Conservation (phyloP, 2,113 vertebrate genomes). For the Syngnathus scovelli region DNA sequence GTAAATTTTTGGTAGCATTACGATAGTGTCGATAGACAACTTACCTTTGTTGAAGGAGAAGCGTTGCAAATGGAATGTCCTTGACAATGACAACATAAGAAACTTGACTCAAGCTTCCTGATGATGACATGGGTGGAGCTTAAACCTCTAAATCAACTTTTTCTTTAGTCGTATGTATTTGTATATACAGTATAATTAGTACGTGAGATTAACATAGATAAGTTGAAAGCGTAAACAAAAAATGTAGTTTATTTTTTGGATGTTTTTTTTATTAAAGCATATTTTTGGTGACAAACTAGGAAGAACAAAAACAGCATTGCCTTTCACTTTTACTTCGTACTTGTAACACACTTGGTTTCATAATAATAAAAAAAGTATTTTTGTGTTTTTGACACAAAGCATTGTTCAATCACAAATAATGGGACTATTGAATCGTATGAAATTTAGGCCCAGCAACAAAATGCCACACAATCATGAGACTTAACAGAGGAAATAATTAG, state of each 20-base stretch:
- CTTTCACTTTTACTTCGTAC: too few relatives aligned
- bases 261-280: too few relatives aligned
- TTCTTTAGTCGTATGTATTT: background rate
- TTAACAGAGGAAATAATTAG: background rate
- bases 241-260: too few relatives aligned
- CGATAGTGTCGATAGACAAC: too few relatives aligned
- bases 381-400: background rate
- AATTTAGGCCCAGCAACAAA: background rate
- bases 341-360: too few relatives aligned
- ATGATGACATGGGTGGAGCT: background rate
- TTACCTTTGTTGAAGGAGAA: background rate
- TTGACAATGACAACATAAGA: background rate
- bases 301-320: too few relatives aligned
- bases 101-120: background rate
- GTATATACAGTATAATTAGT: background rate
- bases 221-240: too few relatives aligned
- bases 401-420: background rate
- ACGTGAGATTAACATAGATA: too few relatives aligned
- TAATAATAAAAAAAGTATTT: background rate
- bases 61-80: background rate
- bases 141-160: background rate
- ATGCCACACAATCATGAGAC: background rate
- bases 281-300: too few relatives aligned
- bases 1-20: background rate
- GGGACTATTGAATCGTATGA: background rate